These are phyloP conservation scores for Arctia plantaginis DNA, from an alignment of 2,888 invertebrate genomes.

Conservation along the genomic window DNA sequence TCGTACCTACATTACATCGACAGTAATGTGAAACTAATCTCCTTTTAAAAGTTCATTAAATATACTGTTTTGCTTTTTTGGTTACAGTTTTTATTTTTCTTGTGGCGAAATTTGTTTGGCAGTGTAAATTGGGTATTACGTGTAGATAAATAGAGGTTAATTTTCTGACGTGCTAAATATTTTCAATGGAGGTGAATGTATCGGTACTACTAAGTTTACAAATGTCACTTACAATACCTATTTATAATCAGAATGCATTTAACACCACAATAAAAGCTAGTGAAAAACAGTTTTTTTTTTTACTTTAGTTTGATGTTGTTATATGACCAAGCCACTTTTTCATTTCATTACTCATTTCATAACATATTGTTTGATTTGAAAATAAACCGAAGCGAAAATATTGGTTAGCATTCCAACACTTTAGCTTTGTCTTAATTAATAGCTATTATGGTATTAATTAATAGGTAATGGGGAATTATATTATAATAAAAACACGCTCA, in stretches of 20 bases:
- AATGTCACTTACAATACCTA: neutral
- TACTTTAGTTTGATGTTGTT: neutral
- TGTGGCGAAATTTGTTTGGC: neutral
- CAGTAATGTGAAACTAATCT: neutral
- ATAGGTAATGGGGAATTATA: neutral
- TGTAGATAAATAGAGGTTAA: neutral
- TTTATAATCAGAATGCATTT: neutral
- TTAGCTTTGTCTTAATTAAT: neutral
- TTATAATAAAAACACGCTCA: neutral
- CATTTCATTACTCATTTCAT: neutral
- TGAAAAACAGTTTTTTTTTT: neutral
- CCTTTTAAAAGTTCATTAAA: neutral
- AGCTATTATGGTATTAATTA: neutral
- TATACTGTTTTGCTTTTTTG: neutral
- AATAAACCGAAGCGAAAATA: neutral
- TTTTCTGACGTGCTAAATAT: neutral
- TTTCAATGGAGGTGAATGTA: neutral
- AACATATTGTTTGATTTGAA: neutral
- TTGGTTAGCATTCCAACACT: neutral
- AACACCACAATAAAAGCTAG: neutral
- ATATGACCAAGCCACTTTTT: neutral
- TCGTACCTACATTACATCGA: too few species aligned
- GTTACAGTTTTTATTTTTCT: neutral
- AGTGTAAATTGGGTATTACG: neutral
- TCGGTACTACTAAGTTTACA: neutral